These are phyloP conservation scores for Vulpes lagopus DNA, from an alignment of 2,113 vertebrate species.

Conservation along the genomic window DNA sequence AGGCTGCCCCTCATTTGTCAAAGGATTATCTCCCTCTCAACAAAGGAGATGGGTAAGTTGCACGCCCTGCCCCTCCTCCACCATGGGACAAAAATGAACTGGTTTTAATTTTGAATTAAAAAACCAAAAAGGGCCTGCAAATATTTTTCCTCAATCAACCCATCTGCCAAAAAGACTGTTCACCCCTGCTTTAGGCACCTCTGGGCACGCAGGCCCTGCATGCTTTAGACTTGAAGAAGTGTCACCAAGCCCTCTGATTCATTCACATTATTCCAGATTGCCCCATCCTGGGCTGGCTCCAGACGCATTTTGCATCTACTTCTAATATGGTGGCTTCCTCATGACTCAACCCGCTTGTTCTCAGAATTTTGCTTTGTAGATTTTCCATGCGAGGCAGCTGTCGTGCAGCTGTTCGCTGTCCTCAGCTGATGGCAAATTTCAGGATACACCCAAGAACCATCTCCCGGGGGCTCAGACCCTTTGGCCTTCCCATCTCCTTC, in stretches of 20 bases:
- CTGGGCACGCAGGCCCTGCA: accelerated
- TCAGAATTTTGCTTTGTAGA: conserved; percentile 8
- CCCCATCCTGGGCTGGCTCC: not conserved
- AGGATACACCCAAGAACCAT: not conserved
- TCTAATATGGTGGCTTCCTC: not conserved
- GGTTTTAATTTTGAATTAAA: conserved; percentile 13
- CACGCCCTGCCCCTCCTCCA: not conserved
- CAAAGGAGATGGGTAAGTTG: not conserved
- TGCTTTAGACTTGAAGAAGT: not conserved
- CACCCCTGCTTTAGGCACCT: not conserved
- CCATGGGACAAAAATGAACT: not conserved
- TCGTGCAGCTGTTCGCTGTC: conserved; percentile 22
- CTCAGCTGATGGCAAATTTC: not conserved
- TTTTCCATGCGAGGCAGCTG: not conserved
- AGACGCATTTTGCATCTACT: not conserved
- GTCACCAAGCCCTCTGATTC: not conserved
- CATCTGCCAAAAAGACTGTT: not conserved
- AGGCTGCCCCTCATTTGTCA: not conserved
- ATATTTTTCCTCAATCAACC: not conserved
- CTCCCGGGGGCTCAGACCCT: not conserved
- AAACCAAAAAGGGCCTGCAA: not conserved
- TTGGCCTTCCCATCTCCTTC: not conserved
- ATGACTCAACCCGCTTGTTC: not conserved
- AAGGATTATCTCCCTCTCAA: not conserved
- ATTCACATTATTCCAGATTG: not conserved